Conservation (phyloP, 2,888 invertebrate species). For the Subacronicta megacephala region DNA sequence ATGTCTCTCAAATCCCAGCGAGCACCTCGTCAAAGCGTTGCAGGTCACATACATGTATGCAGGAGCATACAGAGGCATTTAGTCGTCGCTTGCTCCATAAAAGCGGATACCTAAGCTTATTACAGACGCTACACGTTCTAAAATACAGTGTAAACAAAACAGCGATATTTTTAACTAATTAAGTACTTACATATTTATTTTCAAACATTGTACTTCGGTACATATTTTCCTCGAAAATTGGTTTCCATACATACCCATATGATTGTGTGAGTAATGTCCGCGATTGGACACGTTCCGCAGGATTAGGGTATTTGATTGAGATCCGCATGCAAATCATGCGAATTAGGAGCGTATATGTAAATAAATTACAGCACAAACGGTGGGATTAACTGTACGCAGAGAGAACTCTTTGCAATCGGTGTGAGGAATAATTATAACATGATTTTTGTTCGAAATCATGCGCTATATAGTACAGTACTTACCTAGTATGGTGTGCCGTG, state of each 20-base stretch:
- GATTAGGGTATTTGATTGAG: conserved; percentile 16
- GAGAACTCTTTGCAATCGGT: background rate
- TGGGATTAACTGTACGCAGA: background rate
- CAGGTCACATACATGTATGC: background rate
- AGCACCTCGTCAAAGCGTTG: background rate
- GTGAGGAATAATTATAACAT: too few species aligned
- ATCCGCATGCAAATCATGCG: conserved; percentile 11
- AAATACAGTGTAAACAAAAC: too few species aligned
- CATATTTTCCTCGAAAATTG: conserved; percentile 4
- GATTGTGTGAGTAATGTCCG: background rate
- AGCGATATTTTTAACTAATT: too few species aligned
- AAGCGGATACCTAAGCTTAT: conserved; percentile 9
- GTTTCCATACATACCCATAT: background rate
- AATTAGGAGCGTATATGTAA: conserved; percentile 6
- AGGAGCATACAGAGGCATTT: conserved; percentile 2
- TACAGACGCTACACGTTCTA: too few species aligned
- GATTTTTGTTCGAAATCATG: too few species aligned
- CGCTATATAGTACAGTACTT: too few species aligned
- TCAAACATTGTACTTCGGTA: background rate
- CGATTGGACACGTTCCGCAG: conserved; percentile 3
- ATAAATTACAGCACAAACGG: conserved; percentile 2
- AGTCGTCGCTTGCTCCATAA: conserved; percentile 9
- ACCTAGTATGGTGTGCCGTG: too few species aligned
- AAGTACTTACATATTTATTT: too few species aligned
- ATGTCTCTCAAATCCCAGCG: background rate